These are phyloP conservation scores for Calameuta pallipes DNA, from an alignment of 2,888 invertebrate species.

Conservation along the genomic window DNA sequence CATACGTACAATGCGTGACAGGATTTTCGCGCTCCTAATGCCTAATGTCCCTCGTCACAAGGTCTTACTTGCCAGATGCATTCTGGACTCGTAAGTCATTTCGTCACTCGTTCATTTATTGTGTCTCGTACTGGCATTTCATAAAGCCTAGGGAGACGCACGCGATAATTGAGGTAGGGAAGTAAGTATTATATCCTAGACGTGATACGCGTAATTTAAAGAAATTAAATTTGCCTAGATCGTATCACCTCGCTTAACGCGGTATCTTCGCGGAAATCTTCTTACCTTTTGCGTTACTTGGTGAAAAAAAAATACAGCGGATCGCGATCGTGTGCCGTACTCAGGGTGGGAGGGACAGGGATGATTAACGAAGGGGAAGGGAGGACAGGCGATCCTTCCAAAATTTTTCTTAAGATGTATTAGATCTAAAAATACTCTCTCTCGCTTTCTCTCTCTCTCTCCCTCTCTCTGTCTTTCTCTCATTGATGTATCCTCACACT, in stretches of 20 bases:
- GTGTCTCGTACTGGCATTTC: background rate
- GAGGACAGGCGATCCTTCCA: background rate
- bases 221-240: background rate
- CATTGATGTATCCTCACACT: too few relatives aligned
- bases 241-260: background rate
- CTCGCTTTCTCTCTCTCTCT: too few relatives aligned
- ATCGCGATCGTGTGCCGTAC: background rate
- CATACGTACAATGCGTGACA: background rate
- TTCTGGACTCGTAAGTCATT: background rate
- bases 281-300: background rate
- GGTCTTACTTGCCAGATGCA: background rate
- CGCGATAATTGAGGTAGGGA: background rate
- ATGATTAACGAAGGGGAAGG: background rate
- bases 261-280: background rate
- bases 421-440: background rate
- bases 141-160: background rate
- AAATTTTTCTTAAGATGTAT: background rate
- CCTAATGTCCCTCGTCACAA: background rate
- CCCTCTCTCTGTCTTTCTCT: too few relatives aligned
- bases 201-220: background rate
- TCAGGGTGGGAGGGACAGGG: background rate
- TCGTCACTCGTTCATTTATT: background rate
- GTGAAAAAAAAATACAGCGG: background rate
- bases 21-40: background rate
- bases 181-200: background rate